Evolutionary conservation across 2,888 invertebrate genomes (phyloP), one percentile per base, ranked within the genome.

Genomic region (Parascotia fuliginaria): DNA sequence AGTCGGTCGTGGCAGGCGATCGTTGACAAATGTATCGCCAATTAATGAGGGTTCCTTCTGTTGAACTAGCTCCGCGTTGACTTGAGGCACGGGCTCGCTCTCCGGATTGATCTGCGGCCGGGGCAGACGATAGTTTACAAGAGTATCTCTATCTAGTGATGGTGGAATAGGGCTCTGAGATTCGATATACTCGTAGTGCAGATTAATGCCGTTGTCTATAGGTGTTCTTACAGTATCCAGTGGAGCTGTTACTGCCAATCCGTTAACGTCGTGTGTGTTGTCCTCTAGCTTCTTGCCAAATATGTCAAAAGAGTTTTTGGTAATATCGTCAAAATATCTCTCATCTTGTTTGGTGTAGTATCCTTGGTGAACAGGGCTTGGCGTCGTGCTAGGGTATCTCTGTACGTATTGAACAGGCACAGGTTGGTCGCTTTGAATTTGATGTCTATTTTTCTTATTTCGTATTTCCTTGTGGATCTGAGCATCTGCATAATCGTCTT

Each of bases 301-400:
- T 62, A 95, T 93, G 19, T 95, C 95, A 71, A 95, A 96, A 46
- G 95, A 95, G 70, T 95, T 95, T 75, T 94, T 95, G 2, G 96
- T 95, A 45, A 95, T 95, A 69, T 96, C 95, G 68, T 96, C 95
- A 54, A 95, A 89, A 56, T 94, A 93, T 46, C 93, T 93, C 70
- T 95, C 93, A 75, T 94, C 93, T 57, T 95, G 95, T 75, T 94
- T 94, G 9, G 95, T 95, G 81, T 95, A 95, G 79, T 94, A 95
- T 27, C 93, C 92, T 67, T 95, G 93, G 77, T 94, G 89, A 66
- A 92, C 81, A 5, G 94, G 93, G 69, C 92, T 93, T 12, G 93
- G 85, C 5, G 94, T 94, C 0, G 93, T 92, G 70, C 76, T 87
- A 0, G 83, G 87, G 16, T 82, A 82, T 48, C 81, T 82, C 29